Evolutionary conservation across 2,113 vertebrate species (phyloP), one percentile per base, ranked within the genome.

Genomic region (Siniperca knerii): DNA sequence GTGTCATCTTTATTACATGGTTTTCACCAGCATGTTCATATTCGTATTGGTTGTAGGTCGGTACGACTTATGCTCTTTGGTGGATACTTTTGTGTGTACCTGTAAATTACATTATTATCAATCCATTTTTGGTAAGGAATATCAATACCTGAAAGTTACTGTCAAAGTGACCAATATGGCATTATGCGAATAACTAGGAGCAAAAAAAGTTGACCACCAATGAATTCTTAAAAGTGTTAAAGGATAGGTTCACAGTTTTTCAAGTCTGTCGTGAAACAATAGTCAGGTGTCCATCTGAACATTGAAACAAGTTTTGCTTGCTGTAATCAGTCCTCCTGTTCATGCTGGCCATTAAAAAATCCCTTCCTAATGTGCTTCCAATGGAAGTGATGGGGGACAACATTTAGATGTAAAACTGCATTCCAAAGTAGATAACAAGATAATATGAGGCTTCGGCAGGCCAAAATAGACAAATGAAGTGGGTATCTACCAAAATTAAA

Each of bases 1-100:
- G 37, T 29, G 44, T 89, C 1, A 8, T 69, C 21, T 74, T 89
- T 44, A 54, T 74, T 85, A 20, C 15, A 66, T 25, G 11, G 54
- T 40, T 75, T 71, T 75, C 8, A 67, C 8, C 44, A 42, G 55
- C 5, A 12, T 20, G 5, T 29, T 78, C 57, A 73, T 4, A 70
- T 57, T 23, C 70, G 13, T 48, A 44, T 48, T 37, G 25, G 13
- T 21, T 73, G 35, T 25, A 15, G 16, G 37, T 1, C 23, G 2
- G 10, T 44, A 64, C 8, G 2, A n/a, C 5, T 37, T 9, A 0
- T 25, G 4, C 18, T 18, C 18, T 57, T 54, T 68, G 5, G 37
- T 55, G 54, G 55, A 37, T 60, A 42, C 8, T 37, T 29, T 18
- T 4, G 12, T 68, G n/a, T 48, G 20, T n/a, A 12, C 35, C 20